Conservation (phyloP, 2,797 vertebrate species). For the Sebastiscus albofasciatus region DNA sequence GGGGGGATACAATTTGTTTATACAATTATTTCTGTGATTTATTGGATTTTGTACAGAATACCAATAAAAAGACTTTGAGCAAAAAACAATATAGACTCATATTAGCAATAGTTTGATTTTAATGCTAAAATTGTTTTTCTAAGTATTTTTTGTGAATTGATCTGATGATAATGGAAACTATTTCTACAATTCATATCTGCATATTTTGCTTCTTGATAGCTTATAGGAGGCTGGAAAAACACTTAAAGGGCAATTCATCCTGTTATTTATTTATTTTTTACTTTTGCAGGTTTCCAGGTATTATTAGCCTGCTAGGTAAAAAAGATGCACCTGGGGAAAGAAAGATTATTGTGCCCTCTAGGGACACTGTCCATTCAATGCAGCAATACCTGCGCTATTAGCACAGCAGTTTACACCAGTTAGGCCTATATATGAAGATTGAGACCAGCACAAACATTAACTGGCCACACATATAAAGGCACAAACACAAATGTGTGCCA, state of each 20-base stretch:
- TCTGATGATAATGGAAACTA: neutral
- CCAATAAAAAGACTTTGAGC: no score
- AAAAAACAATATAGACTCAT: no score
- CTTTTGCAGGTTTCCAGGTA: neutral
- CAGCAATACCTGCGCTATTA: conserved; percentile 6
- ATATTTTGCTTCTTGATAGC: neutral
- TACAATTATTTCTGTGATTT: no score
- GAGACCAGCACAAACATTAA: neutral
- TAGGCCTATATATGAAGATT: neutral
- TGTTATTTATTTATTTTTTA: neutral
- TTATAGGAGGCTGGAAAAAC: neutral
- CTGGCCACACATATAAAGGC: neutral
- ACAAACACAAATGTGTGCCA: neutral
- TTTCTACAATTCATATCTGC: neutral
- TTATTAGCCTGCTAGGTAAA: neutral
- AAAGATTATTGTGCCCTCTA: conserved; percentile 50
- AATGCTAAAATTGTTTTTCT: neutral
- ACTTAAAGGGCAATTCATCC: neutral
- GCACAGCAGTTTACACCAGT: neutral
- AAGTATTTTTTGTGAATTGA: neutral
- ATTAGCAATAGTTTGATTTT: neutral
- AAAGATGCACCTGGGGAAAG: neutral
- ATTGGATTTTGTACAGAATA: no score
- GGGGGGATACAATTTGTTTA: no score
- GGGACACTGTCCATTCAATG: conserved; percentile 28